Base-by-base conservation (phyloP, 2,797 vertebrate species). In the Pantherophis alleghaniensis region DNA sequence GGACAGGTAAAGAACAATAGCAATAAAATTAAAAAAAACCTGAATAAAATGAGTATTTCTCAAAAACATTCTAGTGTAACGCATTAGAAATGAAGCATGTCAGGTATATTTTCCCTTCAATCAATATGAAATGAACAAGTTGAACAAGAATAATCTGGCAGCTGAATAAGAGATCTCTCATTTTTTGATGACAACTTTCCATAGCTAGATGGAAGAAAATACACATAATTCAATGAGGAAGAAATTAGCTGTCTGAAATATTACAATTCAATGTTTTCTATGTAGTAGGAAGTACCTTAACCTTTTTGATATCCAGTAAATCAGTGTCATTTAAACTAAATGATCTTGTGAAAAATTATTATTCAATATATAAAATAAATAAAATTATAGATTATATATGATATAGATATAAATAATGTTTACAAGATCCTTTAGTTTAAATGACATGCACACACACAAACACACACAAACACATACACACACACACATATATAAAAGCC, bases 1-100 rank as follows among this genome's bases (percentile, higher is more conserved):
- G 24, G 91, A 28, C 63, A 91, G 88, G 42, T 86, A 91, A 93
- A 94, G 88, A 90, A 91, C 20, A 89, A 53, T 86, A 22, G 0
- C 0, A 2, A 32, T 32, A 32, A 60, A 37, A 89, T 94, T 59
- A 6, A 61, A 89, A 89, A 22, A 90, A 6, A 90, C 1, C 13
- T 61, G 93, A 4, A 2, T 86, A 11, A 56, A 20, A 59, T 0
- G 47, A 86, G 10, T 2, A 0, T 92, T 60, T 5, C 47, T 56
- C 55, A 42, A 5, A 32, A 59, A 13, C 26, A 59, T 87, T 74
- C 56, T 32, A 59, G 3, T 57, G 20, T 60, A 59, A 32, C 5
- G 53, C 6, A 28, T 28, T 83, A 55, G 14, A 86, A 22, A 53
- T 90, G 22, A 55, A 28, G 14, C 7, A 56, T 60, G 10, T 18